These are phyloP conservation scores for Sebastiscus albofasciatus DNA, from an alignment of 2,797 vertebrate species.

Conservation along the genomic window DNA sequence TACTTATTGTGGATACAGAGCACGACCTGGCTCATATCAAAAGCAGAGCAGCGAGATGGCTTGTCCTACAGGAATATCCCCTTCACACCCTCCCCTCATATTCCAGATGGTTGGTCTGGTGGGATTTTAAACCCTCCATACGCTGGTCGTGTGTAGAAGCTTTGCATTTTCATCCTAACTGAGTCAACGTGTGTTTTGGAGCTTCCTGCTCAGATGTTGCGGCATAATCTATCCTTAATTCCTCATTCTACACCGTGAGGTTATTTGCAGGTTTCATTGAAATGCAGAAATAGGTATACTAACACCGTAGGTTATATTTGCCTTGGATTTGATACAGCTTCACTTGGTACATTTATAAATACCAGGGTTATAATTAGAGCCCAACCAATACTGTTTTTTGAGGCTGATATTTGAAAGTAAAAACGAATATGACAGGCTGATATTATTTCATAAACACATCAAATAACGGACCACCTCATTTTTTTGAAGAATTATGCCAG, in stretches of 20 bases:
- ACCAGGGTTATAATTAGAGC: neutral
- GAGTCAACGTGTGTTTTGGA: conserved; percentile 1
- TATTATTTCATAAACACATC: neutral
- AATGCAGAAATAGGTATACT: neutral
- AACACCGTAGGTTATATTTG: neutral
- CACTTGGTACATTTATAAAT: neutral
- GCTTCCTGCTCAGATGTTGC: conserved; percentile 5
- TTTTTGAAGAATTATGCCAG: neutral
- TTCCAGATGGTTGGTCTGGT: conserved; percentile 55
- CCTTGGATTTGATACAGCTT: conserved; percentile 7
- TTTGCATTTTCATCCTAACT: conserved; percentile 9
- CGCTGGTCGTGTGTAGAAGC: neutral
- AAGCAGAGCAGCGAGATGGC: conserved; percentile 34
- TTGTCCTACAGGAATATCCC: conserved; percentile 34
- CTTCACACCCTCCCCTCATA: neutral
- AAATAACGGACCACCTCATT: no score
- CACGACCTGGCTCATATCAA: conserved; percentile 47
- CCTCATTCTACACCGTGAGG: conserved; percentile 10
- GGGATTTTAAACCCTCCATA: conserved; percentile 31
- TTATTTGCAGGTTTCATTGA: conserved; percentile 29
- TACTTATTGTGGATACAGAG: conserved; percentile 67
- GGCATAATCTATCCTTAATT: conserved; percentile 14
- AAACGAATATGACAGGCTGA: neutral
- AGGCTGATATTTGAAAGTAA: neutral
- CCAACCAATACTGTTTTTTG: neutral